These are phyloP conservation scores for Beroe ovata DNA, from an alignment of 37 sponge, comb jelly and placozoan genomes.

Conservation along the genomic window DNA sequence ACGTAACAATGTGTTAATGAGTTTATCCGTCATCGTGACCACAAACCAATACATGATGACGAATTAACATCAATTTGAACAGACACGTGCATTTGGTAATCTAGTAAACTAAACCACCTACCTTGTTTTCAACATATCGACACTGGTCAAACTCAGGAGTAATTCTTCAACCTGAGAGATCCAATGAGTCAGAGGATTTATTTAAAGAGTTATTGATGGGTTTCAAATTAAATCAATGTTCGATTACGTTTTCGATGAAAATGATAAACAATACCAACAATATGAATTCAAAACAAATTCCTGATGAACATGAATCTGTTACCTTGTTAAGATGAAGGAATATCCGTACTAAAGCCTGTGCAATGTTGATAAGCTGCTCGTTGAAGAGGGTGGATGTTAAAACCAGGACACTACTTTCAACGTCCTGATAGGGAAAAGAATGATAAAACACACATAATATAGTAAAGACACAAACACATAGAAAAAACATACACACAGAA, in stretches of 20 bases:
- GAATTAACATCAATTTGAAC: neutral
- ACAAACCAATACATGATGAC: too few species aligned
- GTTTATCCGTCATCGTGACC: too few species aligned
- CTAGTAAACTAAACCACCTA: too few species aligned
- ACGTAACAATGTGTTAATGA: too few species aligned
- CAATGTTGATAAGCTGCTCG: slow-evolving; percentile 63
- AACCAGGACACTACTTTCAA: slow-evolving; percentile 44
- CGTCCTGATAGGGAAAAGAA: slow-evolving; percentile 6
- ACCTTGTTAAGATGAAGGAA: slow-evolving; percentile 37
- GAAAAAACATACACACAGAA: neutral
- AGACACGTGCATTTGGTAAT: neutral
- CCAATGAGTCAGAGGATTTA: too few species aligned
- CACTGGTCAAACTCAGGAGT: neutral
- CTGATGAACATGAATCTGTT: too few species aligned
- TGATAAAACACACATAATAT: neutral
- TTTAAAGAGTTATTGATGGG: too few species aligned
- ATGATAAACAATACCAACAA: too few species aligned
- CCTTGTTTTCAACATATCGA: slow-evolving; percentile 62
- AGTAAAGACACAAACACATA: neutral
- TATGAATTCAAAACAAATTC: too few species aligned
- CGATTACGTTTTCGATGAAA: too few species aligned
- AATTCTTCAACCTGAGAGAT: slow-evolving; percentile 48
- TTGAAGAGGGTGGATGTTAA: slow-evolving; percentile 16
- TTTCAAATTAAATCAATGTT: too few species aligned
- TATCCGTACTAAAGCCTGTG: slow-evolving; percentile 22